Base-by-base conservation (phyloP, 2,113 vertebrate species). In the Entelurus aequoreus region DNA sequence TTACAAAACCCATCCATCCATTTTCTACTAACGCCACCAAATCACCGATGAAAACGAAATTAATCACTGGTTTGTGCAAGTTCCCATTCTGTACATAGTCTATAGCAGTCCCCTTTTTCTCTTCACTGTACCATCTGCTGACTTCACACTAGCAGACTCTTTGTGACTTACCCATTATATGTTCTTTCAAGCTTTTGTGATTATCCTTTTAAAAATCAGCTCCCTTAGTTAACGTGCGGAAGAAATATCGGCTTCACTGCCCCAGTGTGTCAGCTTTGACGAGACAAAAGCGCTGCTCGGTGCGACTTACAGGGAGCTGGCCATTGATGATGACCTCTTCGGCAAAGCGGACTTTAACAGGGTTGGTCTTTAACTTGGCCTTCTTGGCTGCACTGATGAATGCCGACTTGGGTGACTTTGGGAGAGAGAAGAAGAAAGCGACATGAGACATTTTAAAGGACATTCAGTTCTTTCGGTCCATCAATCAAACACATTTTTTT, bases 311-410 rank as follows among this genome's bases (percentile, higher is more conserved):
- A 74, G 95, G 96, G 57, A 98, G 90, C 88, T 98, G 97, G 73
- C 97, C 97, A 36, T 99, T 99, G 87, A 99, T 93, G 88, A 96
- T 97, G 83, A 98, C 95, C 87, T 99, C 97, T 84, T 99, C 97
- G 0, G 97, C 97, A 54, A 99, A 99, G 72, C 97, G 93, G 54
- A 99, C 96, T 91, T 99, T 99, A 57, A 98, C 96, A 16, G 96
- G 97, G 83, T 99, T 99, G 58, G 96, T 98, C 91, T 95, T 99
- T 92, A 99, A 93, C 87, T 95, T 95, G 84, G 96, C 96, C 86
- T 99, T 99, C 88, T 98, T 99, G 76, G 97, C 97, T 87, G 96
- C 96, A 76, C 97, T 98, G 88, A 99, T 99, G 91, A 99, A 98
- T 82, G 97, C 96, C 60, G 97, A 99, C 88, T 98, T 99, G 70